These are phyloP conservation scores for Phodopus roborovskii DNA, from an alignment of 2,113 vertebrate genomes.

Conservation along the genomic window DNA sequence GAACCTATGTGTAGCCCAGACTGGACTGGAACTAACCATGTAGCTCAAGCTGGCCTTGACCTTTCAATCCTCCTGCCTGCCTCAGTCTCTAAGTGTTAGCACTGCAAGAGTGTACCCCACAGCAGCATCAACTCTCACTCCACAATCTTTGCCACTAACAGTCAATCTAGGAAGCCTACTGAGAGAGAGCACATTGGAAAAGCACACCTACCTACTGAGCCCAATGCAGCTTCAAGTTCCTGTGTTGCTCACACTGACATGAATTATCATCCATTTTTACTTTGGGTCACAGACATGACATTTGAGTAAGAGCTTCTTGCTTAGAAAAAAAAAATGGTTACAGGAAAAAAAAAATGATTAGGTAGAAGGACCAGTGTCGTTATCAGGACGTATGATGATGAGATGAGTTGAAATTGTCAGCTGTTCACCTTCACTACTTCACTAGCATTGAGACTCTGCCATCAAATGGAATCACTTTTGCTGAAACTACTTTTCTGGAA, in stretches of 20 bases:
- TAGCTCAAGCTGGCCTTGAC: background rate
- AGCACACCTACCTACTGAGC: background rate
- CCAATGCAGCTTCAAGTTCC: background rate
- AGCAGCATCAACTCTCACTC: background rate
- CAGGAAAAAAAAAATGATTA: background rate
- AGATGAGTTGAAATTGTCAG: slow-evolving; percentile 11
- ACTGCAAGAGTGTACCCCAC: too few species aligned
- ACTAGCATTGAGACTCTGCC: background rate
- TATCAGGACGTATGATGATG: background rate
- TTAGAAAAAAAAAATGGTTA: slow-evolving; percentile 37
- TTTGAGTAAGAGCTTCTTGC: background rate
- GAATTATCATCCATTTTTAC: slow-evolving; percentile 30
- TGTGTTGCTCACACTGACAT: background rate
- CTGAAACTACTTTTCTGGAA: background rate
- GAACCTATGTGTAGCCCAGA: background rate
- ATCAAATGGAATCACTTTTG: background rate
- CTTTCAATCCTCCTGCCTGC: background rate
- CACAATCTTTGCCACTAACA: background rate
- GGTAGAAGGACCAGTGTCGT: background rate
- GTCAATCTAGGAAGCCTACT: background rate
- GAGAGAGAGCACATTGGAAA: background rate
- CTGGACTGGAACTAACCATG: background rate
- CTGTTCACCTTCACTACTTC: background rate
- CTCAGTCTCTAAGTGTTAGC: background rate
- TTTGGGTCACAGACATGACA: background rate